Base-by-base conservation (phyloP, 2,113 vertebrate species). In the Columba janthina region DNA sequence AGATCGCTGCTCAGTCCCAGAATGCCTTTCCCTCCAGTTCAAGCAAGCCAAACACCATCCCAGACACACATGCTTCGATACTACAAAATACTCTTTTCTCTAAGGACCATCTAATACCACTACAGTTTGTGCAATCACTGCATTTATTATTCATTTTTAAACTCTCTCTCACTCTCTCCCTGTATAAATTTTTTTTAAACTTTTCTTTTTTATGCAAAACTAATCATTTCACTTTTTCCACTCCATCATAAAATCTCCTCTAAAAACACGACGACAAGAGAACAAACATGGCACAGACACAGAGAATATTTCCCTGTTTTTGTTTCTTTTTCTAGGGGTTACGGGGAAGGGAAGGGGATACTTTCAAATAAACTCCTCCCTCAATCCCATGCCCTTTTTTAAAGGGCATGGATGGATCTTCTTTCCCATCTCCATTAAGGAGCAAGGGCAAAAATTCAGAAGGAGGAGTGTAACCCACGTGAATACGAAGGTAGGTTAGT, bases 161-260 rank as follows among this genome's bases (percentile, higher is more conserved):
- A 96, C 96, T 97, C 89, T 98, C 87, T 97, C 97, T 94, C 95
- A n/a, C 96, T 85, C 96, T 97, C 95, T 92, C 83, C 97, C 95
- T 44, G 95, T 96, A 98, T 96, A 98, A 98, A 97, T 91, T 97
- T 97, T 95, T 95, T 93, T 96, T 96, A 72, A 95, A 74, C 73
- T 97, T 97, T 97, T 88, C 28, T 94, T 93, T 98, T 98, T 97
- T 97, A 97, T 98, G 98, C 94, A 98, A 98, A 98, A 98, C 98
- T 98, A 98, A 95, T 96, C 96, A 97, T 98, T 98, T 98, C 97
- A 97, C 97, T 97, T 97, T 96, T 95, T 89, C 85, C 96, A 96
- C 95, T 95, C 98, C 98, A 97, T 98, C 98, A 98, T 98, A 98
- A 98, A 98, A 98, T 98, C 98, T 98, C 98, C 97, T 98, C 97